Conservation (phyloP, 2,113 vertebrate species). For the Bubo bubo region DNA sequence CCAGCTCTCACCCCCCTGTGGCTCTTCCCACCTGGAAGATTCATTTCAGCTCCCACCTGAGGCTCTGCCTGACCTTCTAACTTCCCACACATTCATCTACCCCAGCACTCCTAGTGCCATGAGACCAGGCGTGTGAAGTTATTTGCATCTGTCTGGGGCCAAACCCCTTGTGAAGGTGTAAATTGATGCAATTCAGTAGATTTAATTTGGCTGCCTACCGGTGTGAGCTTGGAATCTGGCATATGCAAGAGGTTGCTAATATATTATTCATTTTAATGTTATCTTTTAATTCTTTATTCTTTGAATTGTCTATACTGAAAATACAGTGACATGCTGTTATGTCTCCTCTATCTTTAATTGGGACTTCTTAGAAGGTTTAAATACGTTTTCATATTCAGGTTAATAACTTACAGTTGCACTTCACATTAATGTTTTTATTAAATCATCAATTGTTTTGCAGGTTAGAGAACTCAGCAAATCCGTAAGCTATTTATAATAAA, state of each 20-base stretch:
- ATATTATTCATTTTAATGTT: background rate
- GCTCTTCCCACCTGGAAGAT: background rate
- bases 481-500: background rate
- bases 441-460: background rate
- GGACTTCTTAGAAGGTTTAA: background rate
- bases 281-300: background rate
- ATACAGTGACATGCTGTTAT: background rate
- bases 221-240: background rate
- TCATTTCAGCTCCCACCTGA: background rate
- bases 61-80: background rate
- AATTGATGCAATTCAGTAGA: background rate
- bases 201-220: background rate
- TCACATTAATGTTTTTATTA: background rate
- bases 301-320: background rate
- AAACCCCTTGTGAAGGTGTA: background rate
- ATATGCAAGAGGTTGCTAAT: background rate
- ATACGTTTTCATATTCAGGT: background rate
- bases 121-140: background rate
- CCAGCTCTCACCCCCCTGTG: background rate
- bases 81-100: background rate
- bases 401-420: background rate
- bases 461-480: background rate
- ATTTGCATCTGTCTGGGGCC: background rate
- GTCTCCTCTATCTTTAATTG: background rate
- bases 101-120: rapidly evolving